Base-by-base conservation (phyloP, 2,113 vertebrate genomes). In the Suricata suricatta region DNA sequence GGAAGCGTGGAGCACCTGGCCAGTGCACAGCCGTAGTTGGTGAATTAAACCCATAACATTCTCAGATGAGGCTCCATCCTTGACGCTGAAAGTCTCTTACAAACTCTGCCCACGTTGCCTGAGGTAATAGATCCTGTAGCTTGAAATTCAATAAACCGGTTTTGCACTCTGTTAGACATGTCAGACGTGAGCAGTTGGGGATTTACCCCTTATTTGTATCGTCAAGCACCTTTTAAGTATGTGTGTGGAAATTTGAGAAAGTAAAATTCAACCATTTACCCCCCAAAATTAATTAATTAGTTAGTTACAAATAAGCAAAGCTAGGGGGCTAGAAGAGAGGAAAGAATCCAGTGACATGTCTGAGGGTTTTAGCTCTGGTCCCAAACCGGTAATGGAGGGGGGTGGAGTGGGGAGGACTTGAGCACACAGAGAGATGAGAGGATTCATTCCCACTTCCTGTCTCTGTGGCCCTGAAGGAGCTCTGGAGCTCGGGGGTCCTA, bases 401-500 rank as follows among this genome's bases (percentile, higher is more conserved):
- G 5, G 38, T 16, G 27, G 57, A 44, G 12, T 13, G 27, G 47
- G 15, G 31, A 72, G 16, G 29, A 9, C 0, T 1, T 0, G 9
- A 17, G 31, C 25, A 77, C 57, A 16, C 5, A 12, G 2, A 14
- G 17, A 77, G 19, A 19, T 2, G 25, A 9, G 57, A 29, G 29
- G 5, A 14, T 0, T 8, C 74, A 4, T 19, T 52, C 27, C 12
- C 5, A 14, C 23, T 19, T 60, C 84, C 52, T 10, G 31, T 54
- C 35, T 4, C 29, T 5, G 35, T 25, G 31, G 60, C 31, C 25
- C 54, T 17, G 21, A 31, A 57, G 8, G 31, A 47, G 31, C 14
- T 76, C 41, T 57, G 31, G 0, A 0, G 14, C 44, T 72, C 10
- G 63, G 54, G 52, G 25, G 14, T 27, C 31, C 14, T 31, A 10